These are phyloP conservation scores for Turritopsis rubra DNA, from an alignment of 30 jellyfish, hydroid and myxozoan species.

Conservation along the genomic window DNA sequence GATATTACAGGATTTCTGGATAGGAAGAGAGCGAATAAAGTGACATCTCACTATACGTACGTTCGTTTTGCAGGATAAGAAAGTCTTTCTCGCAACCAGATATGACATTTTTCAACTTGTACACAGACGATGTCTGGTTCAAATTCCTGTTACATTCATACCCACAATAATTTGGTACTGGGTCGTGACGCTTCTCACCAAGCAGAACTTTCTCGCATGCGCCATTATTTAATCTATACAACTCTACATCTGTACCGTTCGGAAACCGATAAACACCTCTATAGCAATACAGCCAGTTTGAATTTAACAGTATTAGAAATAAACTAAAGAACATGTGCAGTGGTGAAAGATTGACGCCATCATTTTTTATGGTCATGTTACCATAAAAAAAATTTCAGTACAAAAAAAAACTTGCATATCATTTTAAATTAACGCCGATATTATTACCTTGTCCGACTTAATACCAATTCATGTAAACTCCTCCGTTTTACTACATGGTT, in stretches of 20 bases:
- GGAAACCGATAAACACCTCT: not conserved
- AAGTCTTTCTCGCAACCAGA: slow-evolving; percentile 7
- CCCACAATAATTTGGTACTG: not conserved
- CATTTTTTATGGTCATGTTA: not conserved
- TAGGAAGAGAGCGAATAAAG: not conserved
- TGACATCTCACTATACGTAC: not conserved
- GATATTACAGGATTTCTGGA: not conserved
- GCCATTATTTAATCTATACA: not conserved
- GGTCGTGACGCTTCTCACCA: not conserved
- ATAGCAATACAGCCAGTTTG: not conserved
- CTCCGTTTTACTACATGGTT: not conserved
- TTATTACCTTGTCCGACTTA: not conserved
- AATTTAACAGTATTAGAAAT: not conserved
- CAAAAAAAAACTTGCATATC: not conserved
- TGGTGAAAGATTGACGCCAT: not conserved
- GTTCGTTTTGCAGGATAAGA: not conserved
- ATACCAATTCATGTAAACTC: not conserved
- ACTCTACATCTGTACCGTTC: slow-evolving; percentile 14
- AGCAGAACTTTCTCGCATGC: not conserved
- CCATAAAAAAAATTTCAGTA: not conserved
- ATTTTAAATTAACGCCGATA: not conserved
- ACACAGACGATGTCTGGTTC: not conserved
- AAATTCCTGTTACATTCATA: not conserved
- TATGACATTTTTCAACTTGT: not conserved
- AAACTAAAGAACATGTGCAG: not conserved